Evolutionary conservation across 2,888 invertebrate genomes (phyloP), one percentile per base, ranked within the genome.

Genomic region (Pterobdella sp.): DNA sequence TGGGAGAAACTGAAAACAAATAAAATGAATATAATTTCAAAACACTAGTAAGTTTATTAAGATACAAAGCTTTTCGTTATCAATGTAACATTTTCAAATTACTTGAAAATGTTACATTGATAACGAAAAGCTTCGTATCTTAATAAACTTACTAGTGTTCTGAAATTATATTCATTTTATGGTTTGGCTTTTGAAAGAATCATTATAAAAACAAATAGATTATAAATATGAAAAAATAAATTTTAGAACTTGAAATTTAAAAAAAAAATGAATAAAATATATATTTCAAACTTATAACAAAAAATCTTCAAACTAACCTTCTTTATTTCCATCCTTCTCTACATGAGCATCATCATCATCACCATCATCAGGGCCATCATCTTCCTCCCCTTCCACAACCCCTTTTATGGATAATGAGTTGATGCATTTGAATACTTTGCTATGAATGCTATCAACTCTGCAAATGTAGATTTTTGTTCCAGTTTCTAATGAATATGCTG

Each of bases 391-490:
- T 22, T 42, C 22, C 49, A 22, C 49, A 22, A 22, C 49, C 22
- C 10, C 7, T n/a, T 56, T 56, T 26, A 56, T 22, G n/a, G n/a
- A 26, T 3, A 56, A 3, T 4, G 60, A 22, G 26, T 56, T 56
- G n/a, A 56, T 56, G 60, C 60, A 56, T 80, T 91, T 90, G 76
- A 91, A 85, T 0, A 90, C 89, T 80, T 92, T 91, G 64, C 88
- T 86, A 82, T 93, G 90, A 14, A 93, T 88, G 52, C 89, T 89
- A 83, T 94, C 94, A 0, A 94, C 94, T 75, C 93, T 87, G 75
- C 90, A 88, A 0, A 91, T 90, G 83, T 94, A 94, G 71, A 94
- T 92, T 81, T 91, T 91, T 0, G 92, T 88, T 10, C 93, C 91
- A 0, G 93, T 93, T 82, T 94, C 94, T 68, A 94, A 85, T 0